Base-by-base conservation (phyloP, 35 echinoderm and acorn worm genomes). In the Ophioderma brevispina region DNA sequence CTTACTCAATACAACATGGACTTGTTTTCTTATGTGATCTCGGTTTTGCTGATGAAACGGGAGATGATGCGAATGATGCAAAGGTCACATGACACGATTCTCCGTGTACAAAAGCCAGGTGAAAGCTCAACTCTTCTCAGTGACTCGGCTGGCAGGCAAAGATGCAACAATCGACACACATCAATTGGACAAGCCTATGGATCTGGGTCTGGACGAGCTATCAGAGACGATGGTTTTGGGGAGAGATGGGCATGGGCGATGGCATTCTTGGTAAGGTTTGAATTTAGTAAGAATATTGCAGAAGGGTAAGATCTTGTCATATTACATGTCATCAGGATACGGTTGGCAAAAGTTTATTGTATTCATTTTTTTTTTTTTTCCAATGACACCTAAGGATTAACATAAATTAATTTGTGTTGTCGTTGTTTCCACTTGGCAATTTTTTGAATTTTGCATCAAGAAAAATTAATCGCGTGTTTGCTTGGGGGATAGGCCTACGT, bases 171-270 rank as follows among this genome's bases (percentile, higher is more conserved):
- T 99, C 1, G 97, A n/a, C 33, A 49, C 83, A 23, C n/a, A n/a
- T n/a, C 92, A 93, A 19, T 38, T 99, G 64, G 97, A 99, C 4
- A 99, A 99, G 80, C 94, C 82, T n/a, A 99, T 99, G 97, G 97
- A 99, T 32, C 88, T 99, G 32, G 97, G 91, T 50, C 84, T 95
- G 59, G 97, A 99, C 40, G 91, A 99, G 49, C 97, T 31, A 89
- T 99, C 37, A 92, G 91, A 82, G 90, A 99, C 75, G 97, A 99
- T 89, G 97, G 94, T 30, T 99, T 99, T 91, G 97, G 97, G 97
- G 90, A 34, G 94, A 95, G 90, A 94, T 94, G 25, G n/a, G n/a
- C n/a, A 99, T 95, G 91, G 93, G 96, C 38, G 94, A 94, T 88
- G 93, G 94, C 31, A 87, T 99, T 6, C 77, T 99, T 23, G 97